phyloP scores from a whole-genome alignment of 2,797 vertebrate species.

The Tiaroga cobitis region DNA sequence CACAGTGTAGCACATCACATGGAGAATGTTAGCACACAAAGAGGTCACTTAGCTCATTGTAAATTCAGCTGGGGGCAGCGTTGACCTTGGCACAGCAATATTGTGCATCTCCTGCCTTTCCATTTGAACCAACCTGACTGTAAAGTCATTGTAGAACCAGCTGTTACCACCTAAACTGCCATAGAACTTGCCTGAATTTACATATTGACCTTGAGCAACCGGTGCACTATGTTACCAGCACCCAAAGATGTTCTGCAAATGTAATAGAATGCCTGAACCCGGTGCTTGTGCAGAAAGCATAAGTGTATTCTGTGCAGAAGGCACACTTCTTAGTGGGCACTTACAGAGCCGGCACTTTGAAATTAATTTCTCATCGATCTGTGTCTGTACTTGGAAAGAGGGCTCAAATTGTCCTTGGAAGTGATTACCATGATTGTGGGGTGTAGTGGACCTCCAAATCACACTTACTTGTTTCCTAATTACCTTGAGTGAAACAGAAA shows the following conservation, averaged over 20 bases:
- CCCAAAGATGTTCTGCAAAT: constrained; percentile 25
- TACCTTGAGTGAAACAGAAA: constrained; percentile 19
- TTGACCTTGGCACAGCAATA: constrained; percentile 68
- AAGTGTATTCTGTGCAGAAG: constrained; percentile 29
- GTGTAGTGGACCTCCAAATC: constrained; percentile 35
- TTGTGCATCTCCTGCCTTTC: constrained; percentile 6
- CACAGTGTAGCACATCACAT: constrained; percentile 45
- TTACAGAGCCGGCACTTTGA: constrained; percentile 37
- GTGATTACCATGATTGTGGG: constrained; percentile 50
- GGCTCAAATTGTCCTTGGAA: constrained; percentile 49
- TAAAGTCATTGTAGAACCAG: background rate
- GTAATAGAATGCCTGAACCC: constrained; percentile 26
- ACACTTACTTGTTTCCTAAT: constrained; percentile 10
- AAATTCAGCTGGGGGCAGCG: constrained; percentile 63
- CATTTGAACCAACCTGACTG: background rate
- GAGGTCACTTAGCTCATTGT: constrained; percentile 62
- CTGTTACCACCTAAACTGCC: background rate
- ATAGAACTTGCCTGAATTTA: constrained; percentile 10
- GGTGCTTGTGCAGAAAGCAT: background rate
- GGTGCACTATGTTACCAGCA: background rate
- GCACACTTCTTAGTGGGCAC: constrained; percentile 21
- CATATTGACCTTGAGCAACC: constrained; percentile 48
- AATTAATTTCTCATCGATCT: constrained; percentile 60
- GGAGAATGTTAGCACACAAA: constrained; percentile 57
- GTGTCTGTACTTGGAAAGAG: constrained; percentile 14